These are phyloP conservation scores for Pitta sordida DNA, from an alignment of 2,113 vertebrate species.

Conservation along the genomic window DNA sequence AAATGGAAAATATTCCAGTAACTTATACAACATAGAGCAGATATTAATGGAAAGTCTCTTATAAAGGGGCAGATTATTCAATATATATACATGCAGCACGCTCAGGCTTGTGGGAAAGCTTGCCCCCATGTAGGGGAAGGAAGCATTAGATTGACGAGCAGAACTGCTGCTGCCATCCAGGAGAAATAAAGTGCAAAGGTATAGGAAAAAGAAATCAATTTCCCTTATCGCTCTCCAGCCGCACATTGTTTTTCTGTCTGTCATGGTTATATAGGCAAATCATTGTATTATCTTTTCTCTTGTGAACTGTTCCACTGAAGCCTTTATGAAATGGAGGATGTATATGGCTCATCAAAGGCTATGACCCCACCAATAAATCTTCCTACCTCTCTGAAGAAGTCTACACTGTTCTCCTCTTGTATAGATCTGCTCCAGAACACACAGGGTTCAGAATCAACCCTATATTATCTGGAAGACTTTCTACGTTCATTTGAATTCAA, in stretches of 20 bases:
- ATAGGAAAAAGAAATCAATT: constrained; percentile 39
- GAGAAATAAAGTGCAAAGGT: constrained; percentile 12
- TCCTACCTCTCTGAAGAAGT: background rate
- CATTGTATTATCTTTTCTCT: constrained; percentile 20
- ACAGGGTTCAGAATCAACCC: background rate
- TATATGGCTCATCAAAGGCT: background rate
- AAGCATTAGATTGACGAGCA: background rate
- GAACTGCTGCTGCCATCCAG: background rate
- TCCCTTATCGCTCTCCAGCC: constrained; percentile 21
- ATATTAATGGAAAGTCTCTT: background rate
- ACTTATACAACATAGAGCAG: background rate
- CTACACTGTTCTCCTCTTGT: background rate
- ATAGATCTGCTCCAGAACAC: background rate
- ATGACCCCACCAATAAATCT: background rate
- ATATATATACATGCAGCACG: background rate
- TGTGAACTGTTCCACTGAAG: constrained; percentile 14
- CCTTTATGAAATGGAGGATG: constrained; percentile 22
- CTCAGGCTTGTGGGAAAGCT: background rate
- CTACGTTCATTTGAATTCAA: background rate
- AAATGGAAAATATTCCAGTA: background rate
- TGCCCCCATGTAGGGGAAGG: background rate
- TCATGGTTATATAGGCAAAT: constrained; percentile 50
- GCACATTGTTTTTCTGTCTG: constrained; percentile 37
- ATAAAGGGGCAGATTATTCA: background rate
- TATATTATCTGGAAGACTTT: background rate